Evolutionary conservation across 1,140 invertebrate genomes (phyloP).

Genomic region (Rhyacophila brunnea): DNA sequence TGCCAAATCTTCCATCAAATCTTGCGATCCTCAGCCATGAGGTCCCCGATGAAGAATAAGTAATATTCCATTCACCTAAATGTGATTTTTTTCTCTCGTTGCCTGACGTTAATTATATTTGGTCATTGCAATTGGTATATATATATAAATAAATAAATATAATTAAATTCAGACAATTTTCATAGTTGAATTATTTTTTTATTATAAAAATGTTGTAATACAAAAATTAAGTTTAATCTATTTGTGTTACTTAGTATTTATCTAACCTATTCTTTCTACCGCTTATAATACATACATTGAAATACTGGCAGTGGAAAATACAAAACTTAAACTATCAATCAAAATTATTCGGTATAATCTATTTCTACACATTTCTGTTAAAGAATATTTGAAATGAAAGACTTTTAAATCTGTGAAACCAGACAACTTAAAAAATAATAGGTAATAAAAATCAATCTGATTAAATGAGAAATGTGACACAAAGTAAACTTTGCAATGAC

Average conservation of each 20-base stretch:
- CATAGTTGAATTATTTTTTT: conserved; percentile 17
- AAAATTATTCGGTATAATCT: conserved; percentile 21
- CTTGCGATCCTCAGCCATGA: too few species aligned
- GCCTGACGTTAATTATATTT: too few species aligned
- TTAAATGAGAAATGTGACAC: conserved; percentile 3
- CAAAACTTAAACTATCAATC: conserved; percentile 35
- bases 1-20: too few species aligned
- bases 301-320: conserved; percentile 60
- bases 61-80: too few species aligned
- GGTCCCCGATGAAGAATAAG: too few species aligned
- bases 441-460: conserved; percentile 11
- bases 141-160: too few species aligned
- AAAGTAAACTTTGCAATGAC: neutral
- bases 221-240: conserved; percentile 53
- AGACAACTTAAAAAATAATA: conserved; percentile 10
- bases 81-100: too few species aligned
- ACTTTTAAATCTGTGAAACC: conserved; percentile 5
- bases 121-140: too few species aligned
- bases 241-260: conserved; percentile 41
- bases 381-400: conserved; percentile 25
- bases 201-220: conserved; percentile 47
- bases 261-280: conserved; percentile 38
- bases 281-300: conserved; percentile 50
- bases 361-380: conserved; percentile 13
- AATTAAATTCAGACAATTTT: neutral